Conservation (phyloP, 2,888 invertebrate genomes). For the Andrena bucephala region DNA sequence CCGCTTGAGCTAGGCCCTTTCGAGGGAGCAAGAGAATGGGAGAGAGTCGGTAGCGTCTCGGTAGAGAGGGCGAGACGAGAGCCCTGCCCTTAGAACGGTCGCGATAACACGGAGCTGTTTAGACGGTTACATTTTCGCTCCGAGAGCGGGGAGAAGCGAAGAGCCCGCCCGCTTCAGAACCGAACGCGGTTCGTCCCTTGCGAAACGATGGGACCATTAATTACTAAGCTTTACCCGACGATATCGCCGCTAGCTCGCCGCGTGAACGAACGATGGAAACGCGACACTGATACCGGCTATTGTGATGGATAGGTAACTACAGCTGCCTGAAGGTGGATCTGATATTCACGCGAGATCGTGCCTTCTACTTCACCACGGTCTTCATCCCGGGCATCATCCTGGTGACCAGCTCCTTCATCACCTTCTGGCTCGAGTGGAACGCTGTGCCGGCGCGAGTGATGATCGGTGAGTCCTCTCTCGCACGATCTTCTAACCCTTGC, state of each 20-base stretch:
- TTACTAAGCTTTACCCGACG: constrained; percentile 11
- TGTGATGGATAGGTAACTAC: constrained; percentile 91
- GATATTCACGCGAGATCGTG: constrained; percentile 97
- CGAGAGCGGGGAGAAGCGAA: background rate
- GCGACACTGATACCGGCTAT: constrained; percentile 12
- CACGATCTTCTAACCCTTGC: background rate
- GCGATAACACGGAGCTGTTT: constrained; percentile 4
- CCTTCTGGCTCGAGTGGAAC: constrained; percentile 99
- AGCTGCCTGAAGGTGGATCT: constrained; percentile 97
- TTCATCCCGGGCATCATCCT: constrained; percentile 98
- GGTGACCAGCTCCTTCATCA: constrained; percentile 98
- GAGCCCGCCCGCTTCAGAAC: background rate
- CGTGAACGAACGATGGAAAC: background rate
- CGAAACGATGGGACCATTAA: background rate
- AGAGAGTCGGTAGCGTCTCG: background rate
- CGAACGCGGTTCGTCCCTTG: background rate
- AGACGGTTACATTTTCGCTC: background rate
- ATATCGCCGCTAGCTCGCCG: constrained; percentile 33
- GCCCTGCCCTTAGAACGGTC: background rate
- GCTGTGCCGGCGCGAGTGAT: constrained; percentile 98
- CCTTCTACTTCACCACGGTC: constrained; percentile 98
- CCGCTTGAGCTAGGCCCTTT: background rate
- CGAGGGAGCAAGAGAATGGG: background rate
- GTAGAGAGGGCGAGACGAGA: background rate
- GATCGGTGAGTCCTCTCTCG: constrained; percentile 90